A percentile compares a stretch with the other conserved stretches of the same genome.
phyloP scores from a whole-genome alignment of 2,113 vertebrate species.

The Tragelaphus imberbis region DNA sequence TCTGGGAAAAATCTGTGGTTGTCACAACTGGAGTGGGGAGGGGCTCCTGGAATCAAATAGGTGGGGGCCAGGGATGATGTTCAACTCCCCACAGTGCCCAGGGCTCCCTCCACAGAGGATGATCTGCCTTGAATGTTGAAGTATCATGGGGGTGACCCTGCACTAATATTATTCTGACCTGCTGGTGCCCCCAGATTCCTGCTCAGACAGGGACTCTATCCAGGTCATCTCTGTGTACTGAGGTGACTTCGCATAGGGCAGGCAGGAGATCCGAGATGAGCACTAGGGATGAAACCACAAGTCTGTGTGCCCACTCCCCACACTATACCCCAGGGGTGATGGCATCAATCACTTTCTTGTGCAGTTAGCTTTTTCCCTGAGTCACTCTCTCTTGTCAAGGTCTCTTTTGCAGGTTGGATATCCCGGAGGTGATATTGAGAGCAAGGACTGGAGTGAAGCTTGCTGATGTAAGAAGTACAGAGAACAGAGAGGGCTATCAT shows the following conservation, averaged over 20 bases:
- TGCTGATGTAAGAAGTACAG: neutral
- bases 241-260: neutral
- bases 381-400: neutral
- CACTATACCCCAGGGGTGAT: fast-evolving
- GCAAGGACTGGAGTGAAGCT: neutral
- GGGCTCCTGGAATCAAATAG: neutral
- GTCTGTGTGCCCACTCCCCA: neutral
- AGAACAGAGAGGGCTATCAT: neutral
- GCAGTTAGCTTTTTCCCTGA: neutral
- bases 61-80: neutral
- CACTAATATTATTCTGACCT: neutral
- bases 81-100: neutral
- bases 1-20: neutral
- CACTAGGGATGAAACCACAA: neutral
- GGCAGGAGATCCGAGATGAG: neutral
- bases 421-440: neutral
- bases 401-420: neutral
- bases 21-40: neutral
- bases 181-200: neutral
- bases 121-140: fast-evolving
- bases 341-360: neutral
- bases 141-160: neutral
- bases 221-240: neutral
- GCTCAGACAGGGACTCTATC: neutral
- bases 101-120: neutral